phyloP scores from a whole-genome alignment of 2,113 vertebrate genomes.

The Martes martes region DNA sequence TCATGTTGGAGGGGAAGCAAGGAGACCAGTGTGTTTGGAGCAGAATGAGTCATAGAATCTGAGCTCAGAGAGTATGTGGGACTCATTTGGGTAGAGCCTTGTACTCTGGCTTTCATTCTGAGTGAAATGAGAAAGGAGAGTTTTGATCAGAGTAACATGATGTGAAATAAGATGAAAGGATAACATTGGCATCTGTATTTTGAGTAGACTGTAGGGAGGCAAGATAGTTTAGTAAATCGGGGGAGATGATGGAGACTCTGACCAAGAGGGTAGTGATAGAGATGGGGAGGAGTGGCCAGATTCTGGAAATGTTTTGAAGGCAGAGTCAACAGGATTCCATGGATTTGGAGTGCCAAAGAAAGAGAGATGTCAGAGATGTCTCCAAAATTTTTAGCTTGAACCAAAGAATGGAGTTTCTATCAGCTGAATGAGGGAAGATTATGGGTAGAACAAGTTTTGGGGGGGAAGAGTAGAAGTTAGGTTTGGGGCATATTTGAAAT shows the following conservation, averaged over 20 bases:
- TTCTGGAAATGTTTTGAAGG: background rate
- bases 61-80: background rate
- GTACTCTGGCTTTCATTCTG: background rate
- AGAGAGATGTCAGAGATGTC: background rate
- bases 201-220: background rate
- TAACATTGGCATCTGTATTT: background rate
- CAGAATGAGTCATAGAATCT: background rate
- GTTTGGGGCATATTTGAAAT: background rate
- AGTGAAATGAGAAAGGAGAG: background rate
- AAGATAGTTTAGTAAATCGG: background rate
- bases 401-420: background rate
- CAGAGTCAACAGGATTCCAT: background rate
- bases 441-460: background rate
- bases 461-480: background rate
- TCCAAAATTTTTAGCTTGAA: background rate
- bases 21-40: background rate
- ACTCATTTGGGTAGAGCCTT: background rate
- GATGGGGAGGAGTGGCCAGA: background rate
- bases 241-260: background rate
- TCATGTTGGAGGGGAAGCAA: background rate
- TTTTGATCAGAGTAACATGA: background rate
- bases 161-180: background rate
- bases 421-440: background rate
- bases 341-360: background rate
- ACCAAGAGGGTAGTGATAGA: background rate